Conservation (phyloP, 2,113 vertebrate species). For the Cheilinus undulatus region DNA sequence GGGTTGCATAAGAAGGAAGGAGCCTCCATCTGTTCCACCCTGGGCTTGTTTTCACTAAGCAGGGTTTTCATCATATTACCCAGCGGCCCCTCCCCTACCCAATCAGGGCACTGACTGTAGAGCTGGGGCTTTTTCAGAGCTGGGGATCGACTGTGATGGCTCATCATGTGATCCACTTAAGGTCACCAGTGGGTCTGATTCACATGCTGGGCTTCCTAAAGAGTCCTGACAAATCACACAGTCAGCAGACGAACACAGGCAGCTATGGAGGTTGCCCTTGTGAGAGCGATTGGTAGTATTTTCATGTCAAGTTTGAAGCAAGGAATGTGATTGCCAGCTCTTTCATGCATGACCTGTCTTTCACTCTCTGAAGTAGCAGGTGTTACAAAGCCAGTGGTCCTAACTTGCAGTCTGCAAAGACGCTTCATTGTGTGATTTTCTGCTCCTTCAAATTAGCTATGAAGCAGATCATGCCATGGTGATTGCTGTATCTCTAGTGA, state of each 20-base stretch:
- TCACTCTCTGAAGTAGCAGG: not conserved
- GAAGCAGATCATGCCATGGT: not conserved
- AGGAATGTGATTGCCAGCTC: not conserved
- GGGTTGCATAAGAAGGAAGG: constrained; percentile 61
- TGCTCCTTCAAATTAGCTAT: not conserved
- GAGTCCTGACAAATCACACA: constrained; percentile 3
- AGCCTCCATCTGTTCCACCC: constrained; percentile 60
- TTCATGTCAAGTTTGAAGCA: constrained; percentile 10
- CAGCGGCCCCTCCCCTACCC: constrained; percentile 5
- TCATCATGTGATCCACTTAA: constrained; percentile 34
- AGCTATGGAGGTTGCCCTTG: not conserved
- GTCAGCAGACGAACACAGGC: not conserved
- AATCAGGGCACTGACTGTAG: not conserved
- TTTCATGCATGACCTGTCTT: not conserved
- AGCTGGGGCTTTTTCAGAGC: not conserved
- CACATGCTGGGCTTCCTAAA: constrained; percentile 11
- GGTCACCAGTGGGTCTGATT: constrained; percentile 14
- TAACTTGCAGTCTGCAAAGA: not conserved
- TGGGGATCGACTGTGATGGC: not conserved
- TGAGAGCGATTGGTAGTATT: not conserved
- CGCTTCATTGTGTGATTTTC: not conserved
- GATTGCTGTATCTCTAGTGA: not conserved
- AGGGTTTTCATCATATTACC: constrained; percentile 42
- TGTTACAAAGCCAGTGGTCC: constrained; percentile 1
- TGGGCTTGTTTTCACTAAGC: constrained; percentile 22